Percentiles rank a stretch among this genome's conserved stretches.
Conservation (phyloP, 2,113 vertebrate species). For the human region DNA sequence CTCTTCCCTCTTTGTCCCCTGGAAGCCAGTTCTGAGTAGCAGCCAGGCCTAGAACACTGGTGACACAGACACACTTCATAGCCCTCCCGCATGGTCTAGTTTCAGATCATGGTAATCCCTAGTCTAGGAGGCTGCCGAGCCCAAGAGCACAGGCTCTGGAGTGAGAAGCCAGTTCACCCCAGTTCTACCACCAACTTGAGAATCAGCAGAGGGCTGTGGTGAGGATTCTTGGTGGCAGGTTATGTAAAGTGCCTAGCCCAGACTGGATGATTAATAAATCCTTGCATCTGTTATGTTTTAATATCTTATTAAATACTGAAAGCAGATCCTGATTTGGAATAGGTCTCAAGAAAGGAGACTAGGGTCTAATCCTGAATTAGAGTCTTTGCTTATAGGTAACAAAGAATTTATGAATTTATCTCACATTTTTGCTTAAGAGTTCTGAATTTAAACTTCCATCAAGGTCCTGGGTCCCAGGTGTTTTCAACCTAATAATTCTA, state of each 20-base stretch:
- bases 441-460: background rate
- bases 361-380: background rate
- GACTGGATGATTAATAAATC: background rate
- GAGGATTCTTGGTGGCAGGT: background rate
- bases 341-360: background rate
- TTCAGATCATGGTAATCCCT: background rate
- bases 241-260: background rate
- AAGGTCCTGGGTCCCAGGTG: background rate
- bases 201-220: background rate
- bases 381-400: background rate
- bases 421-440: background rate
- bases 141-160: background rate
- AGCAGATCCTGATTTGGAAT: background rate
- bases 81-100: fast-evolving
- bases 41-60: background rate
- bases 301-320: background rate
- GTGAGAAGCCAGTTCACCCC: background rate
- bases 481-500: background rate
- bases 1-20: background rate
- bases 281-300: slow-evolving; percentile 10
- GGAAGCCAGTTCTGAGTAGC: background rate
- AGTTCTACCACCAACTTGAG: background rate
- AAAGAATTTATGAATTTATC: background rate
- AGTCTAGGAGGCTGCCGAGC: background rate
- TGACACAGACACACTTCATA: background rate